Conservation (phyloP, 64 coral and sea anemone genomes). For the Trachythela sp. region DNA sequence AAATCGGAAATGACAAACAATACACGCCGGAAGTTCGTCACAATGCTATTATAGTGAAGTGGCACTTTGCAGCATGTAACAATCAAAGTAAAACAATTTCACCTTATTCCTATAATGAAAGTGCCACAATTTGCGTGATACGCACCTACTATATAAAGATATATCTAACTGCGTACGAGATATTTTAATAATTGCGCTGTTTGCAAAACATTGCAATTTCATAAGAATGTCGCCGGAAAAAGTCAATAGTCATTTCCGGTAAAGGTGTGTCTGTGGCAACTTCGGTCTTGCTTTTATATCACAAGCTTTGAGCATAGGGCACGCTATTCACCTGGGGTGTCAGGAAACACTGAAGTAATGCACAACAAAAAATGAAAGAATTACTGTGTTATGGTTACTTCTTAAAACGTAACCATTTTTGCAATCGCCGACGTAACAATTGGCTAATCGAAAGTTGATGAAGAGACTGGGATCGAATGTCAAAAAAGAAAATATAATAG, state of each 20-base stretch:
- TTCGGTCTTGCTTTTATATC: not conserved
- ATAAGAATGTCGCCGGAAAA: constrained; percentile 8
- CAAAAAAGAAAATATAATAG: too few species aligned
- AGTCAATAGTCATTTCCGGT: constrained; percentile 7
- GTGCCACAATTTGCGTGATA: not conserved
- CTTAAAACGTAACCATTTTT: not conserved
- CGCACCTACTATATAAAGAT: not conserved
- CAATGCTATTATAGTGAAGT: constrained; percentile 1
- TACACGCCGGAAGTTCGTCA: constrained; percentile 1
- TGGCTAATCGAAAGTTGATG: too few species aligned
- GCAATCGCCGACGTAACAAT: too few species aligned
- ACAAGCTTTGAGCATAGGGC: not conserved
- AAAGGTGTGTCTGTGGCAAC: not conserved
- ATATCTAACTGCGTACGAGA: not conserved
- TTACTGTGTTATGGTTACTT: not conserved
- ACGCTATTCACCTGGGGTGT: not conserved
- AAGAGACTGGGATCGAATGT: too few species aligned
- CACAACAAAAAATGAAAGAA: not conserved
- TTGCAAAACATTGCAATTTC: not conserved
- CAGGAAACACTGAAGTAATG: not conserved
- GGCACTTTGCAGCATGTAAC: not conserved
- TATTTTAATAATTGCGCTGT: not conserved
- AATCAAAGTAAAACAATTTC: not conserved
- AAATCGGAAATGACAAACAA: not conserved
- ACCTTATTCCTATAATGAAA: not conserved